These are phyloP conservation scores for Poecile atricapillus DNA, from an alignment of 2,113 vertebrate genomes.

Conservation along the genomic window DNA sequence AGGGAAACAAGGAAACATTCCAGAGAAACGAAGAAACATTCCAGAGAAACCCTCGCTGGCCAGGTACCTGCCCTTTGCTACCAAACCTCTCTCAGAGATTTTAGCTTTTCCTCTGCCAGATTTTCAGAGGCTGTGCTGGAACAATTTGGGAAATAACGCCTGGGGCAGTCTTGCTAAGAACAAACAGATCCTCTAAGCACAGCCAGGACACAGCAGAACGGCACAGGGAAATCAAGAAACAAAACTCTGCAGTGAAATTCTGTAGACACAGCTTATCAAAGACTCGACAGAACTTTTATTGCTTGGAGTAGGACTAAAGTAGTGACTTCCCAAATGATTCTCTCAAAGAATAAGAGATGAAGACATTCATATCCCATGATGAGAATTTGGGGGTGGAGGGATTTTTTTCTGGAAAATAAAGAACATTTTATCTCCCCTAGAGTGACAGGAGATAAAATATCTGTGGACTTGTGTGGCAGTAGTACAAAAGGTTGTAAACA, in stretches of 20 bases:
- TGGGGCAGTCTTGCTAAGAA: background rate
- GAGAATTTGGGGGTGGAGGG: background rate
- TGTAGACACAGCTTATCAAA: background rate
- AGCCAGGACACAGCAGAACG: background rate
- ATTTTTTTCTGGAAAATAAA: background rate
- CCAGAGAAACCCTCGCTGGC: background rate
- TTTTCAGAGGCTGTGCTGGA: background rate
- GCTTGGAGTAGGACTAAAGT: background rate
- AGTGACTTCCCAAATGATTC: background rate
- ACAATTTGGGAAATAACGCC: background rate
- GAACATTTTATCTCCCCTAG: background rate
- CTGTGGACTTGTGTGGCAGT: background rate
- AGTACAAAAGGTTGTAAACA: background rate
- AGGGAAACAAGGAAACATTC: background rate
- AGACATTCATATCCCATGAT: background rate
- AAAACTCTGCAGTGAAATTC: background rate
- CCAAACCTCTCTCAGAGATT: background rate
- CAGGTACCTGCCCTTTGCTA: background rate
- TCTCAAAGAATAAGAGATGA: background rate
- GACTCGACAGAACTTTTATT: background rate
- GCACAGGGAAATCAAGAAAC: background rate
- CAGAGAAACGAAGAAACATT: background rate
- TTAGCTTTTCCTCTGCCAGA: background rate
- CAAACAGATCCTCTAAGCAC: slow-evolving; percentile 4
- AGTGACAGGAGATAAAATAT: background rate